These are phyloP conservation scores for Remorina albescens DNA, from an alignment of 2,797 vertebrate genomes.

Conservation along the genomic window DNA sequence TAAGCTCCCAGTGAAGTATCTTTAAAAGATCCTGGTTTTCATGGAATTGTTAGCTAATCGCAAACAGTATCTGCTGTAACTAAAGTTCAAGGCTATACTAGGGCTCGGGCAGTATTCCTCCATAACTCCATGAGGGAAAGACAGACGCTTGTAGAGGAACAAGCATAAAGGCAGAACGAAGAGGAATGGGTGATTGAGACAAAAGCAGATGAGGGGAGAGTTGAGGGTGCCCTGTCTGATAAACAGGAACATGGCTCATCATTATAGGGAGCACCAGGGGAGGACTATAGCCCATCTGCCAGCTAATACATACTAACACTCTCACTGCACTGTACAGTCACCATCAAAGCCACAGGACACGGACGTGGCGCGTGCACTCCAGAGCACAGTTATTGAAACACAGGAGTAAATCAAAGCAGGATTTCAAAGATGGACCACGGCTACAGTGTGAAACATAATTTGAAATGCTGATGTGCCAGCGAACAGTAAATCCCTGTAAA, in stretches of 20 bases:
- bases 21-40: not conserved
- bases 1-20: not conserved
- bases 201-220: constrained; percentile 72
- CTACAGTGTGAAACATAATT: constrained; percentile 32
- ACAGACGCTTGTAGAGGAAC: constrained; percentile 18
- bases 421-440: constrained; percentile 36
- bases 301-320: constrained; percentile 78
- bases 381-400: constrained; percentile 24
- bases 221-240: constrained; percentile 77
- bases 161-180: constrained; percentile 46
- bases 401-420: constrained; percentile 42
- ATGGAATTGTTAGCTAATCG: not conserved
- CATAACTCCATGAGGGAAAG: not conserved
- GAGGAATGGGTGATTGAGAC: constrained; percentile 69
- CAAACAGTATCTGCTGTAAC: not conserved
- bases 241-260: constrained; percentile 80
- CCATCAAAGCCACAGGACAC: constrained; percentile 64
- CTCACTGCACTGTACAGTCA: constrained; percentile 48
- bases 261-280: constrained; percentile 73
- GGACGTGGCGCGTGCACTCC: constrained; percentile 32
- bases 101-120: not conserved
- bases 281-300: constrained; percentile 73
- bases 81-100: not conserved
- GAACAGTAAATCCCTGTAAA: constrained; percentile 44
- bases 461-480: constrained; percentile 28